phyloP scores from a whole-genome alignment of 2,888 invertebrate species.

The Brenthis hecate region DNA sequence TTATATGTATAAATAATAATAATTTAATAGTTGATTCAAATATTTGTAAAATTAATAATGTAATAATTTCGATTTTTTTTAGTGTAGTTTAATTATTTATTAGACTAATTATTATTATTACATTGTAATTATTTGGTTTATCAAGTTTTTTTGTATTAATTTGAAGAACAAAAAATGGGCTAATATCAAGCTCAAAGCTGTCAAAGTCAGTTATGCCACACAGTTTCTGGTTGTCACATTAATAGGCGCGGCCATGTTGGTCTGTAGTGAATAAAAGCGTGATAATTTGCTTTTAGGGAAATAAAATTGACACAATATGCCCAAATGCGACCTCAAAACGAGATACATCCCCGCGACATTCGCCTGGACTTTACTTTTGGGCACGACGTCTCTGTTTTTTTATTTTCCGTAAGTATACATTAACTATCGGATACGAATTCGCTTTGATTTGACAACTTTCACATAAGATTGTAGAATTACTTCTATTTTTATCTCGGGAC shows the following conservation, averaged over 20 bases:
- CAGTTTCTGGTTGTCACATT: constrained; percentile 69
- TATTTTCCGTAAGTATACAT: constrained; percentile 96
- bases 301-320: constrained; percentile 86
- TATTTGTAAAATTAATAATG: too few relatives aligned
- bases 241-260: constrained; percentile 85
- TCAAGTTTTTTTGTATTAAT: constrained; percentile 1
- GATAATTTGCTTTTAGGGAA: constrained; percentile 75
- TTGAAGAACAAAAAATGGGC: constrained; percentile 18
- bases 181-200: constrained; percentile 20
- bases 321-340: constrained; percentile 98
- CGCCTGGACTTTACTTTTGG: constrained; percentile 97
- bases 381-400: constrained; percentile 97
- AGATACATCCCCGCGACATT: constrained; percentile 99
- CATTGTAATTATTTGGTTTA: background rate
- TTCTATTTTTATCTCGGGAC: constrained; percentile 70
- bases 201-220: constrained; percentile 47
- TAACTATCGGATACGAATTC: constrained; percentile 66
- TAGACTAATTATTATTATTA: background rate
- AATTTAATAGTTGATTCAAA: too few relatives aligned
- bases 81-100: too few relatives aligned
- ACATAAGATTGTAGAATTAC: constrained; percentile 68
- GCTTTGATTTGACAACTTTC: constrained; percentile 79
- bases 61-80: too few relatives aligned
- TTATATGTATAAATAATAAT: too few relatives aligned
- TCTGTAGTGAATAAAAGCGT: constrained; percentile 79